Conservation (phyloP, 37 sponge, comb jelly and placozoan species). For the Hormiphora californensis region DNA sequence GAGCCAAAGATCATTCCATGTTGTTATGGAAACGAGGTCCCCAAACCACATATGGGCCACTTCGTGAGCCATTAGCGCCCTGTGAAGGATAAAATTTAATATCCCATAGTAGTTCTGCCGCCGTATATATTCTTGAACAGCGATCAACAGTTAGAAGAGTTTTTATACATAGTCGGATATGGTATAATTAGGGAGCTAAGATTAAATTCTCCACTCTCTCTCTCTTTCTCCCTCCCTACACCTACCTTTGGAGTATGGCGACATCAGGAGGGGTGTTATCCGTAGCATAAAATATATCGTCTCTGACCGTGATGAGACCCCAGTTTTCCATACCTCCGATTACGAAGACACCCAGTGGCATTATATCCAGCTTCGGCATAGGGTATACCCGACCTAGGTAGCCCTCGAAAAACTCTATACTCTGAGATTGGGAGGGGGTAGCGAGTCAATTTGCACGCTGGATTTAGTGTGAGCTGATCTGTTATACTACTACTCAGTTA, state of each 20-base stretch:
- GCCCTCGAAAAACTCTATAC: constrained; percentile 4
- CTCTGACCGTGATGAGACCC: constrained; percentile 33
- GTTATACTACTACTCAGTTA: no score
- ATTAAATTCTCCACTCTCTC: no score
- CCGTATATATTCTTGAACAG: no score
- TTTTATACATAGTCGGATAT: no score
- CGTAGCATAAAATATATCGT: not conserved
- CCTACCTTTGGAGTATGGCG: not conserved
- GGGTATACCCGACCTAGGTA: constrained; percentile 48
- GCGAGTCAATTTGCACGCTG: no score
- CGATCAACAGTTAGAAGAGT: no score
- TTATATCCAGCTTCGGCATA: constrained; percentile 42
- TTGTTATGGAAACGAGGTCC: constrained; percentile 27
- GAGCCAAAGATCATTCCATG: constrained; percentile 40
- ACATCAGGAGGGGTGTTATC: not conserved
- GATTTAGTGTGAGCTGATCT: no score
- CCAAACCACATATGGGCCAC: constrained; percentile 54
- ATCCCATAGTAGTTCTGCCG: no score
- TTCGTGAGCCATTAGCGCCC: constrained; percentile 36
- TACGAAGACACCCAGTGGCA: not conserved
- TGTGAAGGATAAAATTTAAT: no score
- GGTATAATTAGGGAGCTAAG: no score
- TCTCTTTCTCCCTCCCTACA: no score
- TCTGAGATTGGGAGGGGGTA: constrained; percentile 32
- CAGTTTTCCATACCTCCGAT: constrained; percentile 51